Conservation (phyloP, 2,113 vertebrate genomes). For the Chlorocebus sabaeus region DNA sequence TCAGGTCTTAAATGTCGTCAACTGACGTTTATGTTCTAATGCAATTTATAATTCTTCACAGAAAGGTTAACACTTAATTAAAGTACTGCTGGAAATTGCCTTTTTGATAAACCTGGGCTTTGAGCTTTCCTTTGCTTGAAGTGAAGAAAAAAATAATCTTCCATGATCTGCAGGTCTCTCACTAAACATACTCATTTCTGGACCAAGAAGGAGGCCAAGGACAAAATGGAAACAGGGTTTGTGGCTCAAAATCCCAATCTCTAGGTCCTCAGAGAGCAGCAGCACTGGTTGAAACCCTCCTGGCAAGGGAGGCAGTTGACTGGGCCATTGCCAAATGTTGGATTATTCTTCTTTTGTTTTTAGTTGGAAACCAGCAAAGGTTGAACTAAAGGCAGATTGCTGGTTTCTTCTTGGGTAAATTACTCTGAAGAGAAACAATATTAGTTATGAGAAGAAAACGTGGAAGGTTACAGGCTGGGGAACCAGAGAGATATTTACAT, state of each 20-base stretch:
- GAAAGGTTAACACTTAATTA: constrained; percentile 73
- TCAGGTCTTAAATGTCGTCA: constrained; percentile 58
- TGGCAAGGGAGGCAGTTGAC: background rate
- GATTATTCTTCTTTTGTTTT: constrained; percentile 44
- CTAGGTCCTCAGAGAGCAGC: background rate
- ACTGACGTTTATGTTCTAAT: constrained; percentile 69
- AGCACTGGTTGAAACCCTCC: background rate
- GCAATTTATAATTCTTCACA: constrained; percentile 66
- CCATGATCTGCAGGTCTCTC: background rate
- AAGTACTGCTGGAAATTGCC: constrained; percentile 60
- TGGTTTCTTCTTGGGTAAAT: constrained; percentile 48
- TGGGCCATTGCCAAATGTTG: background rate
- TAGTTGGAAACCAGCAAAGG: background rate
- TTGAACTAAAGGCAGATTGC: constrained; percentile 27
- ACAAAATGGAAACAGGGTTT: background rate
- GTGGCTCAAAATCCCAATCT: background rate
- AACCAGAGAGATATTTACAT: background rate
- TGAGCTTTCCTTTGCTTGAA: background rate
- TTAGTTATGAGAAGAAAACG: constrained; percentile 8
- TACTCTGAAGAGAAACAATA: constrained; percentile 21
- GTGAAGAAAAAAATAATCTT: constrained; percentile 41
- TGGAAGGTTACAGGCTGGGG: background rate
- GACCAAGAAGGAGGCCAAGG: background rate
- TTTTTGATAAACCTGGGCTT: constrained; percentile 61
- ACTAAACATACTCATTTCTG: constrained; percentile 20